Conservation (phyloP, 2,113 vertebrate species). For the Onychorhynchus coronatus region DNA sequence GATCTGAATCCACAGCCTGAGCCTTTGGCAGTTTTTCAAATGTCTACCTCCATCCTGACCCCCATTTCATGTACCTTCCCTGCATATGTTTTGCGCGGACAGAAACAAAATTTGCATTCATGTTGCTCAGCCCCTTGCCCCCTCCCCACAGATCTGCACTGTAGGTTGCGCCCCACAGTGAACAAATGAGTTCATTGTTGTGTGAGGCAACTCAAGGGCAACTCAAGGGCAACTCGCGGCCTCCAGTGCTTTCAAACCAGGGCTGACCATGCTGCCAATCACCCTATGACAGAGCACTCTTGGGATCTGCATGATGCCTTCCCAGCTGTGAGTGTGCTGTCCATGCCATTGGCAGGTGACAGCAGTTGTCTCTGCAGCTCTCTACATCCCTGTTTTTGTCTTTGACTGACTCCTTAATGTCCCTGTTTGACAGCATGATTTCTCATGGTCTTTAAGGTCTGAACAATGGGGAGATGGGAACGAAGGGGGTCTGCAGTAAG, state of each 20-base stretch:
- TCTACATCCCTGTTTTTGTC: background rate
- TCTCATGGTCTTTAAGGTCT: background rate
- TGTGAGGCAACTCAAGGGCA: background rate
- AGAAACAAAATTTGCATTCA: background rate
- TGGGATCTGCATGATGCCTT: background rate
- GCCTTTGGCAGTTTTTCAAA: background rate
- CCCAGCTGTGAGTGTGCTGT: too few relatives aligned
- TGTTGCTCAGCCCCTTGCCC: accelerated
- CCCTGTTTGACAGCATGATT: background rate
- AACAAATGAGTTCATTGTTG: background rate
- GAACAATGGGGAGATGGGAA: background rate
- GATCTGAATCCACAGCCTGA: background rate
- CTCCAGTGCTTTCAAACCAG: background rate
- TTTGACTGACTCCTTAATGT: background rate
- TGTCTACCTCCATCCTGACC: background rate
- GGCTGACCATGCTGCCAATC: background rate
- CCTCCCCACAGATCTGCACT: background rate
- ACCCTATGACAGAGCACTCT: background rate
- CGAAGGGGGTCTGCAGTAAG: background rate
- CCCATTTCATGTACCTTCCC: background rate
- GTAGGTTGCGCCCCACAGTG: background rate
- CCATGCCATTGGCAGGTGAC: background rate
- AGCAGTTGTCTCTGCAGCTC: background rate
- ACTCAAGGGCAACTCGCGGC: background rate
- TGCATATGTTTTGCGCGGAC: background rate